Evolutionary conservation across 2,113 vertebrate species (phyloP).

Genomic region (Paraplagusia blochii): DNA sequence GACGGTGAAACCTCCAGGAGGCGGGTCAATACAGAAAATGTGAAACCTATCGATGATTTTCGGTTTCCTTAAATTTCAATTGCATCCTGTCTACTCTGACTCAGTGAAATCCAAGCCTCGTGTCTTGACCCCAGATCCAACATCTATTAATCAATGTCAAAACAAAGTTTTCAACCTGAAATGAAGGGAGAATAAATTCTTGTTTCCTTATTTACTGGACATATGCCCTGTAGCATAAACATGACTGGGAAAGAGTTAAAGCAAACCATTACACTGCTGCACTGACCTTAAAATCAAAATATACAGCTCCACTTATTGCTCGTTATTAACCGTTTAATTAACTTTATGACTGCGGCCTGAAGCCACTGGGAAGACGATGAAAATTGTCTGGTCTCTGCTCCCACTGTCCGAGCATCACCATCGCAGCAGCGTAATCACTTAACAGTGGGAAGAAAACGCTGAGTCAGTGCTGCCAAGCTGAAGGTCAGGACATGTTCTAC

Average conservation of each 20-base stretch:
- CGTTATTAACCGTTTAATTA: constrained; percentile 29
- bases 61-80: constrained; percentile 46
- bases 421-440: constrained; percentile 49
- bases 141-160: constrained; percentile 16
- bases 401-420: constrained; percentile 36
- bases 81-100: constrained; percentile 23
- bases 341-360: constrained; percentile 6
- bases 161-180: not conserved
- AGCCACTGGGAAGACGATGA: constrained; percentile 20
- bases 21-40: constrained; percentile 28
- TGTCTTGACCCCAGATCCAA: constrained; percentile 30
- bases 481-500: constrained; percentile 43
- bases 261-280: not conserved
- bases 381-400: constrained; percentile 26
- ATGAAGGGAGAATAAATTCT: not conserved
- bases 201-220: no score
- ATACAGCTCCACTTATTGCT: constrained; percentile 22
- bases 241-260: not conserved
- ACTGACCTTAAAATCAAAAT: not conserved
- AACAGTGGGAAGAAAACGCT: constrained; percentile 47
- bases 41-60: constrained; percentile 42
- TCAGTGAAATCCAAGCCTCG: constrained; percentile 21
- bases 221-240: no score
- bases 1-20: not conserved
- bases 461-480: constrained; percentile 45